Conservation (phyloP, 2,888 invertebrate genomes). For the Arge pagana region DNA sequence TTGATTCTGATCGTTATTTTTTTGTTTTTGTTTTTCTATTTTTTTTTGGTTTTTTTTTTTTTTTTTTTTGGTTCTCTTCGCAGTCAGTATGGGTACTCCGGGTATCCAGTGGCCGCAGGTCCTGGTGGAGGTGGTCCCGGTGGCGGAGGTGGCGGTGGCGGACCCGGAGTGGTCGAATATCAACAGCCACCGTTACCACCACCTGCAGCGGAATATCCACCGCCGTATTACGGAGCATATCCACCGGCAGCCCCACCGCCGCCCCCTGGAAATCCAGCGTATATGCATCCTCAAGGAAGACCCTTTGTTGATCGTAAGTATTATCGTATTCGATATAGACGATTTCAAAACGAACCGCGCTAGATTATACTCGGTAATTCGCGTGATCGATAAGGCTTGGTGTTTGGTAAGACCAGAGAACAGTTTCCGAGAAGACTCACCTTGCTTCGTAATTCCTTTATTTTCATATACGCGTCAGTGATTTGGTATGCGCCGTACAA, state of each 20-base stretch:
- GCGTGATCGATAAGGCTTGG: too few relatives aligned
- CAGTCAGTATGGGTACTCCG: constrained; percentile 56
- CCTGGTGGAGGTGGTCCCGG: constrained; percentile 55
- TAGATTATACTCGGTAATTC: too few relatives aligned
- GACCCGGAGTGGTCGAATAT: constrained; percentile 57
- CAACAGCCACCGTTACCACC: constrained; percentile 58
- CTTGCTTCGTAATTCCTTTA: too few relatives aligned
- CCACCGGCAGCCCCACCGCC: constrained; percentile 60
- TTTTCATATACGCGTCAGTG: too few relatives aligned
- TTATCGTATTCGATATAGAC: too few relatives aligned
- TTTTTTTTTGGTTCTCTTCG: constrained; percentile 19
- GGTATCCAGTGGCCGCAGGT: constrained; percentile 53
- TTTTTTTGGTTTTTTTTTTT: too few relatives aligned
- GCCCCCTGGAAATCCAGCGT: constrained; percentile 63
- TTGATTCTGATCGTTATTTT: neutral
- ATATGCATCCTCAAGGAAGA: constrained; percentile 55
- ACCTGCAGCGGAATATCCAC: constrained; percentile 62
- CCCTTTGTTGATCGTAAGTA: constrained; percentile 55
- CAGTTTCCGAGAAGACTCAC: too few relatives aligned
- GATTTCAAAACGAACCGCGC: too few relatives aligned
- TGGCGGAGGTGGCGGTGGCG: constrained; percentile 56
- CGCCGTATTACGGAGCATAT: constrained; percentile 61
- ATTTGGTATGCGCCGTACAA: too few relatives aligned
- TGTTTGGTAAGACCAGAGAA: too few relatives aligned
- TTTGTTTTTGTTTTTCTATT: too few relatives aligned